Percentiles rank a stretch among this genome's conserved stretches.
These are phyloP conservation scores for Morpho deidamia DNA, from an alignment of 2,888 invertebrate species.

Conservation along the genomic window DNA sequence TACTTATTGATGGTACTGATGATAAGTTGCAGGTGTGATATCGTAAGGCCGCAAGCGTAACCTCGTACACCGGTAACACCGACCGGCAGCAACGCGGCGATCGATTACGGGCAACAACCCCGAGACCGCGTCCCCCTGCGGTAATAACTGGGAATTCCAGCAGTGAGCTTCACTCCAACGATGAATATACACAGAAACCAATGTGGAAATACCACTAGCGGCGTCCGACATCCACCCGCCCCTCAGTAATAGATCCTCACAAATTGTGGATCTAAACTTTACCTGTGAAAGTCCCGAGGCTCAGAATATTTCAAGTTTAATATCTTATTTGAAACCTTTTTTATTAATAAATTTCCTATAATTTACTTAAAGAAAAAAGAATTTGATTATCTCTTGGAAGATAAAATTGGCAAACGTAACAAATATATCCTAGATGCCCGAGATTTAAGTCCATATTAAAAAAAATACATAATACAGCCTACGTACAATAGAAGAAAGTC, in stretches of 20 bases:
- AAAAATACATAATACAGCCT: too few species aligned
- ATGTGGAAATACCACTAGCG: conserved; percentile 56
- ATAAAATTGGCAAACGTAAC: too few species aligned
- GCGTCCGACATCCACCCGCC: conserved; percentile 54
- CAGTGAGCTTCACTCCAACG: conserved; percentile 43
- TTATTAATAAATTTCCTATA: too few species aligned
- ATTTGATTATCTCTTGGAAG: too few species aligned
- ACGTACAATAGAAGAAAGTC: too few species aligned
- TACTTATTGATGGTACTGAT: too few species aligned
- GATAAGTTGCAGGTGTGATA: conserved; percentile 31
- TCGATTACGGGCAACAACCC: conserved; percentile 74
- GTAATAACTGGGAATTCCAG: conserved; percentile 73
- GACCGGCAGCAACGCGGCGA: conserved; percentile 50
- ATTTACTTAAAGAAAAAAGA: too few species aligned
- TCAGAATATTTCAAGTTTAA: too few species aligned
- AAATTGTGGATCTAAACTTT: conserved; percentile 4
- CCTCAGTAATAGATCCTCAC: conserved; percentile 27
- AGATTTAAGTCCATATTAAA: too few species aligned
- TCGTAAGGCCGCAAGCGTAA: conserved; percentile 34
- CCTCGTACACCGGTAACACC: conserved; percentile 61
- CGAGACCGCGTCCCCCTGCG: conserved; percentile 57
- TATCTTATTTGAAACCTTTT: too few species aligned
- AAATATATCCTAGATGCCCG: too few species aligned
- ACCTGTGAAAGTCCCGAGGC: background rate
- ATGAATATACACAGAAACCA: conserved; percentile 40